Evolutionary conservation across 2,113 vertebrate genomes (phyloP).

Genomic region (Hoplias malabaricus): DNA sequence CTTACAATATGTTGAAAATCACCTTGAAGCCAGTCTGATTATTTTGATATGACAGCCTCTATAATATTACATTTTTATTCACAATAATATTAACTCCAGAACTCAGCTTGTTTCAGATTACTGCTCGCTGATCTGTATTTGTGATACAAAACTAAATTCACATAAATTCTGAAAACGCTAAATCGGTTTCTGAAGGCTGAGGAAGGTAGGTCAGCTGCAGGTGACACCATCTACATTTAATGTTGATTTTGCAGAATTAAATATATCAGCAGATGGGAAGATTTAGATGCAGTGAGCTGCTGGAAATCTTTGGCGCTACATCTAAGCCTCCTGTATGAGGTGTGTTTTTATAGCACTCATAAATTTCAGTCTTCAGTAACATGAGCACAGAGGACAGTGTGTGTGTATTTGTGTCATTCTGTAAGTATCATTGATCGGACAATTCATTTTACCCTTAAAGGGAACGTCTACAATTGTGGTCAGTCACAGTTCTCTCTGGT

Average conservation of each 20-base stretch:
- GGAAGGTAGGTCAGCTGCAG: background rate
- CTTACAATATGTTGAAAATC: too few species aligned
- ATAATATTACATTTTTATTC: too few species aligned
- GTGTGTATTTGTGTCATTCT: constrained; percentile 12
- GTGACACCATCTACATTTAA: constrained; percentile 17
- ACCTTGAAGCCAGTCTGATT: too few species aligned
- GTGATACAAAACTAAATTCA: too few species aligned
- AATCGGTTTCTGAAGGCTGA: too few species aligned
- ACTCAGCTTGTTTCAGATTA: too few species aligned
- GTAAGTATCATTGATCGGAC: background rate
- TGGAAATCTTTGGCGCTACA: constrained; percentile 31
- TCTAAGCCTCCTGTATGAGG: constrained; percentile 17
- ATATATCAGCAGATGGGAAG: constrained; percentile 4
- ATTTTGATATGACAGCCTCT: too few species aligned
- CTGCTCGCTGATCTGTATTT: too few species aligned
- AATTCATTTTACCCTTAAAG: background rate
- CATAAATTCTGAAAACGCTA: too few species aligned
- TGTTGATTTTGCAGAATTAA: background rate
- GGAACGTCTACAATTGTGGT: background rate
- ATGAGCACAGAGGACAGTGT: constrained; percentile 15
- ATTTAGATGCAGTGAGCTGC: constrained; percentile 12
- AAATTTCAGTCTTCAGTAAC: constrained; percentile 21
- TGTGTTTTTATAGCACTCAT: constrained; percentile 37
- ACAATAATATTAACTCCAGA: too few species aligned
- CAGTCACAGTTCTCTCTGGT: too few species aligned